Base-by-base conservation (phyloP, 2,113 vertebrate genomes). In the Halcyon malimbica region DNA sequence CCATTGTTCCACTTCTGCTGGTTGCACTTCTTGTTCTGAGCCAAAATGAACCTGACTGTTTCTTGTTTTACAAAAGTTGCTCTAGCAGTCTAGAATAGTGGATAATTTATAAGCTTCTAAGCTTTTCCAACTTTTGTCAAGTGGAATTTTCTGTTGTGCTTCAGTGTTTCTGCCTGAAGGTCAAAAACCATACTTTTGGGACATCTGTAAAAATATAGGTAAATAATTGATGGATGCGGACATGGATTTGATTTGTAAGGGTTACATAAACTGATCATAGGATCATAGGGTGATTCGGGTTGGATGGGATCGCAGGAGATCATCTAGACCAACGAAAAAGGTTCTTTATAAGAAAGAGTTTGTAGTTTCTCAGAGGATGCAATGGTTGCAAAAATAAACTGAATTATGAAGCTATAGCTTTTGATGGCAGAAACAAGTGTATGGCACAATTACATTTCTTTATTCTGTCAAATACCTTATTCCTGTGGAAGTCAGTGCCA, bases 161-260 rank as follows among this genome's bases (percentile, higher is more conserved):
- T 91, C 76, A 82, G 16, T 56, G 25, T 39, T 62, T 69, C 74
- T 96, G 48, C 60, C 68, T 69, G 51, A 89, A 95, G 88, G 91
- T 96, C 92, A 93, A 81, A 96, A 79, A 17, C 33, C 33, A 74
- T 83, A 39, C 64, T 73, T 93, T 50, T 89, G 85, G 81, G 74
- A 79, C 50, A 78, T 85, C 76, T 94, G 48, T 91, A 91, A 91
- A 84, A 92, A 94, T 81, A 70, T 2, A 57, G 65, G 67, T 89
- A 69, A 96, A 91, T 96, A 92, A 95, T 75, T 94, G 92, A 96
- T 87, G 87, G 51, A 63, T 70, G 50, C 63, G 84, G 50, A 78
- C 29, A 5, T 62, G n/a, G 77, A 87, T 94, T 96, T 95, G 88
- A 94, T 93, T 96, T 93, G 51, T 86, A 53, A 69, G 54, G 37